These are phyloP conservation scores for Cephus rjabovi DNA, from an alignment of 2,888 invertebrate species.

Conservation along the genomic window DNA sequence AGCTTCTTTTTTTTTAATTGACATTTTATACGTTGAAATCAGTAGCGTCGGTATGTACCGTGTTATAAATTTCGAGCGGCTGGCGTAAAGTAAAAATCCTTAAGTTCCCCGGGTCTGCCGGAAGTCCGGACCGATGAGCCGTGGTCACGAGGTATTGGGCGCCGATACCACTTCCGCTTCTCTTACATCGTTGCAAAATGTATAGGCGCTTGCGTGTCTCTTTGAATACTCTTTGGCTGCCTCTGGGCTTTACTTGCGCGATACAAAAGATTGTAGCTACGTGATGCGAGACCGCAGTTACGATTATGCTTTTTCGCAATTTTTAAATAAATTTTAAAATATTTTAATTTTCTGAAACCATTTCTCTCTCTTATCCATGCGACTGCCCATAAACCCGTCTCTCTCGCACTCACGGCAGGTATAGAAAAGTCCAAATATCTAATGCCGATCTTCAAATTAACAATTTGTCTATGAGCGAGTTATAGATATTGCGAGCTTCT, in stretches of 20 bases:
- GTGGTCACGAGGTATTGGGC: neutral
- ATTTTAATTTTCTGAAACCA: neutral
- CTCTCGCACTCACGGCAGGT: neutral
- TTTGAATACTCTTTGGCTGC: neutral
- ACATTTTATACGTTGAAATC: neutral
- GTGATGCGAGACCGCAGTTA: neutral
- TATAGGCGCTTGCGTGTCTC: neutral
- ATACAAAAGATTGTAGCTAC: neutral
- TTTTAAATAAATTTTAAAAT: neutral
- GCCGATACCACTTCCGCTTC: neutral
- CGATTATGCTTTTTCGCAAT: neutral
- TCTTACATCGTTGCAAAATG: neutral
- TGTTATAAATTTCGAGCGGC: neutral
- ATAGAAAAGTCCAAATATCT: neutral
- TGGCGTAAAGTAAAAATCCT: neutral
- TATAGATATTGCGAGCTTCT: neutral
- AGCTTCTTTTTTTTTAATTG: neutral
- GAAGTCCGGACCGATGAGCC: neutral
- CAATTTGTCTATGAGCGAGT: neutral
- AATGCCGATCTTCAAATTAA: neutral
- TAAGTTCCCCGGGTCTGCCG: neutral
- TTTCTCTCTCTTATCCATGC: neutral
- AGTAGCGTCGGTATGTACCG: neutral
- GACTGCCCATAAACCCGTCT: neutral
- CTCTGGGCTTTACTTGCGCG: neutral